Evolutionary conservation across 1,140 invertebrate genomes (phyloP).

Genomic region (Drosophila neocordata): DNA sequence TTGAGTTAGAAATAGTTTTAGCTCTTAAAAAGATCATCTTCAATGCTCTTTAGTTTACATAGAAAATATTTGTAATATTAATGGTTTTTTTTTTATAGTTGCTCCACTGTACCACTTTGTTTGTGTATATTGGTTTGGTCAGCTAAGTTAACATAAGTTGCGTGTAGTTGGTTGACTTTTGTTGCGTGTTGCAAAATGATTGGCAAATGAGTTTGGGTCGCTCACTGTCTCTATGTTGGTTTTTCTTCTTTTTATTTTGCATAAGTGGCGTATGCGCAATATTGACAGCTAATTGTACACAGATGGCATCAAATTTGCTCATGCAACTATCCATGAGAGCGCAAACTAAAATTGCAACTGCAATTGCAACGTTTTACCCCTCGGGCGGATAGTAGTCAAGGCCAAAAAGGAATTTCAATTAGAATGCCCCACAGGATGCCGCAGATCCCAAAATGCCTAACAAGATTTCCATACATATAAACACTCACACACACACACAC

Average conservation of each 20-base stretch:
- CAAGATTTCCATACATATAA: slow-evolving; percentile 64
- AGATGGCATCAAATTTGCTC: slow-evolving; percentile 77
- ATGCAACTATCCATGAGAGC: slow-evolving; percentile 37
- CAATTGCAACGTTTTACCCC: neutral
- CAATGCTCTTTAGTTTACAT: neutral
- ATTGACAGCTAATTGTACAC: slow-evolving; percentile 77
- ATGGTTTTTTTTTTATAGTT: neutral
- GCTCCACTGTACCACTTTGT: slow-evolving; percentile 9
- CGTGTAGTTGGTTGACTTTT: slow-evolving; percentile 64
- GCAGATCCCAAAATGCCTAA: slow-evolving; percentile 43
- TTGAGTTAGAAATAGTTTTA: no score
- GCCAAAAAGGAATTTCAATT: slow-evolving; percentile 61
- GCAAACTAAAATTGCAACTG: neutral
- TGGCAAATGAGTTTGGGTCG: slow-evolving; percentile 68
- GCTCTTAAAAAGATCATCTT: no score
- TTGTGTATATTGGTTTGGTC: slow-evolving; percentile 30
- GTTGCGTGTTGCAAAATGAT: slow-evolving; percentile 73
- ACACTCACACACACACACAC: slow-evolving; percentile 19
- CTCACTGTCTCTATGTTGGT: slow-evolving; percentile 47
- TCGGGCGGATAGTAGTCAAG: slow-evolving; percentile 20
- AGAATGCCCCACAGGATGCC: slow-evolving; percentile 67
- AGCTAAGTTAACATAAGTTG: slow-evolving; percentile 42
- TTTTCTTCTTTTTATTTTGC: slow-evolving; percentile 43
- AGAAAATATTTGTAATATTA: neutral
- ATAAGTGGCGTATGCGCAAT: slow-evolving; percentile 75